Base-by-base conservation (phyloP, 2,113 vertebrate species). In the Pterocles gutturalis region DNA sequence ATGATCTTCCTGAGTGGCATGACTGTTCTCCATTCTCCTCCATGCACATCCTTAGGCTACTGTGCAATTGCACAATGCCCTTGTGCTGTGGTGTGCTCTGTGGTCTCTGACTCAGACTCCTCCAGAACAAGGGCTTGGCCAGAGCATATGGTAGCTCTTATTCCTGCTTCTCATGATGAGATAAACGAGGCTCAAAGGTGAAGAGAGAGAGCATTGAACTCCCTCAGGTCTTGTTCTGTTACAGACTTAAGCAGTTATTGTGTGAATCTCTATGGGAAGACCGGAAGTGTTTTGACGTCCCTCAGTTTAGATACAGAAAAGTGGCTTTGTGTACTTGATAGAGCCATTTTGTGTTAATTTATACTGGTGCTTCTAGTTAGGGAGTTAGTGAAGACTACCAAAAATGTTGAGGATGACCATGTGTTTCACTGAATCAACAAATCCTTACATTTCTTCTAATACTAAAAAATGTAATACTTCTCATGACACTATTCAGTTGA, bases 221-320 rank as follows among this genome's bases (percentile, higher is more conserved):
- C 9, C 4, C 4, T 11, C 12, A 9, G 9, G 0, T 45, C 46
- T 61, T 72, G 11, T 46, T 83, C 13, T 89, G 6, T 48, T 66
- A 8, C 26, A 49, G 36, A 57, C 7, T 41, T 24, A 22, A 0
- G 3, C 11, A 17, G 17, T 58, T 53, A 33, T 0, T 3, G 18
- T 19, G 21, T 45, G 31, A 7, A 20, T 71, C 1, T 10, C 7
- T 64, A 9, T 21, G 58, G 13, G 14, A 41, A 80, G 13, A 18
- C 72, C 31, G 24, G 17, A 71, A 71, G 12, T 8, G 18, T 75
- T 78, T 62, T 33, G 38, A 41, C 16, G 31, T 38, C 20, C 7
- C 46, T 85, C 10, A 36, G 17, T 87, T 89, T 45, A 46, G 38
- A 11, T n/a, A 6, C 4, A 60, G 31, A 3, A 34, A 73, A 54